Evolutionary conservation across 1,140 invertebrate genomes (phyloP).

Genomic region (Sipha flava): DNA sequence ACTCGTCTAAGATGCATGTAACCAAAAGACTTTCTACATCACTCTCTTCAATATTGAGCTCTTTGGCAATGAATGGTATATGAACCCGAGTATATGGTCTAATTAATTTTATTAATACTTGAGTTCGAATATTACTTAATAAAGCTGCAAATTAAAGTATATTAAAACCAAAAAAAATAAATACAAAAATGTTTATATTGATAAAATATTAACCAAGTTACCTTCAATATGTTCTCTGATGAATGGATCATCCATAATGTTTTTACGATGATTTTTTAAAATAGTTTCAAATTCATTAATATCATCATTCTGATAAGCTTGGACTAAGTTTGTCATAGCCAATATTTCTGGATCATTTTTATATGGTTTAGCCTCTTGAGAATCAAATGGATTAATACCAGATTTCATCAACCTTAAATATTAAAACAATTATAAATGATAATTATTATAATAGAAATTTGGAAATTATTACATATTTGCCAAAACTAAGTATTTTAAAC

Average conservation of each 20-base stretch:
- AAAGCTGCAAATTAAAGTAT: slow-evolving; percentile 60
- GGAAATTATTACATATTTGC: slow-evolving; percentile 81
- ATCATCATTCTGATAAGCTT: slow-evolving; percentile 98
- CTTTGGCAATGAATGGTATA: slow-evolving; percentile 95
- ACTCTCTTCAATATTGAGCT: slow-evolving; percentile 89
- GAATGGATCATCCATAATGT: slow-evolving; percentile 99
- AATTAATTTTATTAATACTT: slow-evolving; percentile 91
- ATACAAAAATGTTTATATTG: not conserved
- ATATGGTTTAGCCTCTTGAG: slow-evolving; percentile 99
- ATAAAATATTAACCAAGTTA: slow-evolving; percentile 37
- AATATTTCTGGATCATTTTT: slow-evolving; percentile 99
- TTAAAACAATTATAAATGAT: not conserved
- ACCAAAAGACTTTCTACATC: slow-evolving; percentile 96
- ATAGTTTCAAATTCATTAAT: slow-evolving; percentile 98
- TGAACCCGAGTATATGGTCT: slow-evolving; percentile 97
- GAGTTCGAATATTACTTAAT: slow-evolving; percentile 93
- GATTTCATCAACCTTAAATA: slow-evolving; percentile 87
- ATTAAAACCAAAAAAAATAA: not conserved
- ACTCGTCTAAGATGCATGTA: slow-evolving; percentile 97
- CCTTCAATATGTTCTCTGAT: slow-evolving; percentile 98
- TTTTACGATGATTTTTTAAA: slow-evolving; percentile 85
- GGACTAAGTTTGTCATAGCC: slow-evolving; percentile 98
- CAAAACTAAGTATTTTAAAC: slow-evolving; percentile 95
- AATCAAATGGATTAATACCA: slow-evolving; percentile 99
- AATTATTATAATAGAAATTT: not conserved